Evolutionary conservation across 2,797 vertebrate genomes (phyloP), one percentile per base, ranked within the genome.

Genomic region (Macroramphosus scolopax): DNA sequence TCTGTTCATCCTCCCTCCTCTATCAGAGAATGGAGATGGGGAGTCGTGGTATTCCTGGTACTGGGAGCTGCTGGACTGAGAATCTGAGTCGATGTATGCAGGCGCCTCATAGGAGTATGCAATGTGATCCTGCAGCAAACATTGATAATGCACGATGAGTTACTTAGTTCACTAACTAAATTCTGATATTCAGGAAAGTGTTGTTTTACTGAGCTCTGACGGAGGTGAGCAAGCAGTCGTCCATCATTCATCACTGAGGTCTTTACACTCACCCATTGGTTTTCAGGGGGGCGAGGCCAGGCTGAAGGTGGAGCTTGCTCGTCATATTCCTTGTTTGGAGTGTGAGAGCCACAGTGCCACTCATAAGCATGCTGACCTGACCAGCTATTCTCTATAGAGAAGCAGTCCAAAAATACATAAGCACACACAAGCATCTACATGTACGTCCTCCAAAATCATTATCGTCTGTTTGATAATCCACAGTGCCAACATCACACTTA

Each of bases 41-140:
- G 80, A 78, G 43, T 85, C 85, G 8, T 72, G 77, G 61, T 82
- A 88, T 48, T 90, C 89, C 26, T 87, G 86, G 51, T 77, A 90
- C 46, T 87, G 86, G 7, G 91, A 91, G 52, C 84, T 75, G 20
- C 83, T 89, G n/a, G 88, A 91, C 63, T 88, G 87, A 7, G 89
- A 91, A 65, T 92, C 91, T 6, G 89, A 90, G 72, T 92, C 91
- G 10, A 83, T 83, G 66, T 78, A 86, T 9, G 57, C 53, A 14
- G 67, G 58, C 5, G 41, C 40, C 35, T 83, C 69, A 12, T 66
- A 70, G 6, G 42, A 46, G 51, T 68, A 87, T 5, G 48, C 17
- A 47, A 72, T 32, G 41, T 82, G 73, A 18, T 72, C 78, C 88
- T 91, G 57, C 42, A 72, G 24, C 14, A 53, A 50, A 77, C 6